Evolutionary conservation across 2,888 invertebrate genomes (phyloP).

Genomic region (Adineta ricciae): DNA sequence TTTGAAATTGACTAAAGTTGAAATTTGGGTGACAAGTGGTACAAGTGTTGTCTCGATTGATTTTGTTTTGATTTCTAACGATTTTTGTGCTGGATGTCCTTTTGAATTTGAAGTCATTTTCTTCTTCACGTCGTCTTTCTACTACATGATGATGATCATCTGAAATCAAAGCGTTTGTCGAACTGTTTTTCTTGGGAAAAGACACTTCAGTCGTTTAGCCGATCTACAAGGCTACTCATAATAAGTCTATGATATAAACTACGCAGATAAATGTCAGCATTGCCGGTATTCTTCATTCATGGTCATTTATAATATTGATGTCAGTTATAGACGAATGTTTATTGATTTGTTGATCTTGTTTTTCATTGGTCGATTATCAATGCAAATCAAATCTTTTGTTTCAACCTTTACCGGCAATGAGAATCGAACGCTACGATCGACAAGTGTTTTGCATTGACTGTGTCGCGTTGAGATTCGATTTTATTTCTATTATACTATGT

Average conservation of each 20-base stretch:
- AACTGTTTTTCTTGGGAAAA: neutral
- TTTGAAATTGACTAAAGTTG: conserved; percentile 74
- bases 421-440: neutral
- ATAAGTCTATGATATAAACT: neutral
- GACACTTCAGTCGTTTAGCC: neutral
- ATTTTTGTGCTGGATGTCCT: neutral
- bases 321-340: neutral
- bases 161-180: neutral
- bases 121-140: neutral
- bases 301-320: neutral
- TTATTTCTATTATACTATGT: too few relatives aligned
- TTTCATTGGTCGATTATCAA: neutral
- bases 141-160: neutral
- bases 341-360: neutral
- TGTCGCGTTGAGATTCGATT: too few relatives aligned
- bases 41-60: conserved; percentile 85
- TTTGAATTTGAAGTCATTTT: neutral
- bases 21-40: conserved; percentile 87
- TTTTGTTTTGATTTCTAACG: conserved; percentile 68
- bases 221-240: neutral
- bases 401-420: neutral
- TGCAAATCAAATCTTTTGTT: neutral
- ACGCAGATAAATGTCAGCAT: neutral
- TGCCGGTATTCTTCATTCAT: neutral
- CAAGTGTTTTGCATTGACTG: neutral